These are phyloP conservation scores for Hippocampus zosterae DNA, from an alignment of 2,113 vertebrate species.

Conservation along the genomic window DNA sequence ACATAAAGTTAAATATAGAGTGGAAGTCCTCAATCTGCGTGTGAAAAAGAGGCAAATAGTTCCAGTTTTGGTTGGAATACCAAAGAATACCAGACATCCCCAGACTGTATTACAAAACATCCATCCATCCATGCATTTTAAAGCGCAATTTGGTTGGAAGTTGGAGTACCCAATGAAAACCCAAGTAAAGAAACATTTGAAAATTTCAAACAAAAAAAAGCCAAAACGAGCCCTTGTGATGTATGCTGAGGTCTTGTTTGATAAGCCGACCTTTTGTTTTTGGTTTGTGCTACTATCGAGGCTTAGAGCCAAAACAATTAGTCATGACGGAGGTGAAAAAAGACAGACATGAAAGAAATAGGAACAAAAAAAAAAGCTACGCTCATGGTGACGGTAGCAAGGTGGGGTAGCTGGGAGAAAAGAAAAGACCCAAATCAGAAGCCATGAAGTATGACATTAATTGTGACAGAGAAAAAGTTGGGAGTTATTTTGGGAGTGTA, in stretches of 20 bases:
- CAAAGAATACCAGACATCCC: background rate
- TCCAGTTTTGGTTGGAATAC: background rate
- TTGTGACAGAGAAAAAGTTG: slow-evolving; percentile 50
- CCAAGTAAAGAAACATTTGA: background rate
- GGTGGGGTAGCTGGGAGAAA: slow-evolving; percentile 17
- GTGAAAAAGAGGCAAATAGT: background rate
- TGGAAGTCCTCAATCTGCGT: no score
- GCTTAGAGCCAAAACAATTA: slow-evolving; percentile 36
- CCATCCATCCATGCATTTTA: background rate
- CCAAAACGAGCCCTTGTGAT: background rate
- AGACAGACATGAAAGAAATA: slow-evolving; percentile 27
- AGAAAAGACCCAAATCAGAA: slow-evolving; percentile 21
- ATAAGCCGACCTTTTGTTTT: background rate
- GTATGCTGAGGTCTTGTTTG: background rate
- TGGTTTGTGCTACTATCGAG: background rate
- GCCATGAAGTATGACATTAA: slow-evolving; percentile 43
- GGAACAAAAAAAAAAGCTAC: slow-evolving; percentile 20
- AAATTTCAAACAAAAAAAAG: background rate
- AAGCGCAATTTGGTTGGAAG: background rate
- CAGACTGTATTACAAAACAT: no score
- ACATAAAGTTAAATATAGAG: no score
- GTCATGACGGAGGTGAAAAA: slow-evolving; percentile 46
- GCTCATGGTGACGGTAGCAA: slow-evolving; percentile 26
- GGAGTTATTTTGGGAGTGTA: slow-evolving; percentile 4
- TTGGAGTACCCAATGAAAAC: background rate